Evolutionary conservation across 1,140 invertebrate species (phyloP), one percentile per base, ranked within the genome.

Genomic region (Steinernema feltiae): DNA sequence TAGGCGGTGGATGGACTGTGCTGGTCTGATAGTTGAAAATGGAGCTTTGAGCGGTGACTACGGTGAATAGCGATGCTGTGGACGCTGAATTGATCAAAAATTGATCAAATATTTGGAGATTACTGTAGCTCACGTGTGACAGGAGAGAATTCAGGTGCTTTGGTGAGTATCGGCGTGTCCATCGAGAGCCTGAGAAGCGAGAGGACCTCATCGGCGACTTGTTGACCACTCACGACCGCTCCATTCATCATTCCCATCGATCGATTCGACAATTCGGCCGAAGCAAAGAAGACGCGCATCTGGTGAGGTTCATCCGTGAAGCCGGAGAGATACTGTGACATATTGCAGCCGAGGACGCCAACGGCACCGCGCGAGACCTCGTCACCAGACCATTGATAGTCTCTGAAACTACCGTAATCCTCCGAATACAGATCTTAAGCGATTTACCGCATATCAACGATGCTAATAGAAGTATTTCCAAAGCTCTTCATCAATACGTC

Each of bases 221-320:
- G 3, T 29, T 74, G 48, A 12, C 73, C 73, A 30, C 48, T 69
- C 1, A 74, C 18, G 1, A 74, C 32, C 29, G 73, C 73, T 24
- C 73, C 73, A 29, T 74, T 74, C 73, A 74, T 74, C 27, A 74
- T 48, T 32, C 73, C 73, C 21, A 69, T 74, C 12, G 73, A 74
- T 17, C 3, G 24, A 30, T 71, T 74, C 15, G 30, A 32, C 12
- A 74, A 27, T 32, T 74, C 73, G 21, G 73, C 46, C 30, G 48
- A 74, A 18, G 73, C 73, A 69, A 74, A 74, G 27, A 74, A 30
- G 53, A 69, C 32, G 17, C 69, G 73, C 21, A 29, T 21, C 27
- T 73, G 53, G 30, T 29, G 46, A 30, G 32, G 30, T 27, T 30
- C 73, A 30, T 48, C 32, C n/a, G 1, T 71, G 2, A 74, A 48